Conservation (phyloP, 2,797 vertebrate species). For the Emydoidea blandingii region DNA sequence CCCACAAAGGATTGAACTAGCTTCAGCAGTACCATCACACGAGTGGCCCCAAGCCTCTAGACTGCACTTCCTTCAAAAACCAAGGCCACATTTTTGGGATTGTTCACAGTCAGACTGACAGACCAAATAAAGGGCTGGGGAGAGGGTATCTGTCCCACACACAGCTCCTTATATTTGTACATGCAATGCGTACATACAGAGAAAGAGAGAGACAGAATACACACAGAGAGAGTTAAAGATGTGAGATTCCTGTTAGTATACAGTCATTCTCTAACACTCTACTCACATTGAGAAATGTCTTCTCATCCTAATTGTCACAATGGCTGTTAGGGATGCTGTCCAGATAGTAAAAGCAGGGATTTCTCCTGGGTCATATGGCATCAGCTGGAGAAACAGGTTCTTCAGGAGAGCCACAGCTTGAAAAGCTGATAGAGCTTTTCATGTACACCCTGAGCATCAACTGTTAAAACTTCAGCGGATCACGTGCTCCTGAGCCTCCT, state of each 20-base stretch:
- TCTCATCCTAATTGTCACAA: neutral
- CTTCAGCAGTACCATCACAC: neutral
- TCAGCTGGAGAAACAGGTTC: constrained; percentile 9
- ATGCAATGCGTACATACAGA: neutral
- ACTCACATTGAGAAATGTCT: neutral
- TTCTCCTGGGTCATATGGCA: constrained; percentile 27
- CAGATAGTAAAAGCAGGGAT: constrained; percentile 34
- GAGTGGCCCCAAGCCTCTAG: neutral
- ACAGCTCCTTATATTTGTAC: rapidly evolving
- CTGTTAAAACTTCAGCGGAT: constrained; percentile 64
- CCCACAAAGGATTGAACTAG: neutral
- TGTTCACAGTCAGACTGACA: rapidly evolving
- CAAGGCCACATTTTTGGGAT: neutral
- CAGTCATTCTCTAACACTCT: neutral
- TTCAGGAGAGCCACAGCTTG: constrained; percentile 28
- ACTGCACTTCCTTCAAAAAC: neutral
- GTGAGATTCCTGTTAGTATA: neutral
- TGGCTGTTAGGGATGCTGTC: neutral
- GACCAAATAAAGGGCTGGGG: neutral
- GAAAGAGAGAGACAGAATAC: rapidly evolving
- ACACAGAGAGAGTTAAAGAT: neutral
- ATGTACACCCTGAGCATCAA: constrained; percentile 46
- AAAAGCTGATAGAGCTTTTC: constrained; percentile 57
- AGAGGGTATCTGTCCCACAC: rapidly evolving
- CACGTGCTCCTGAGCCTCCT: constrained; percentile 48